phyloP scores from a whole-genome alignment of 2,797 vertebrate species.

The Scolopax rusticola region DNA sequence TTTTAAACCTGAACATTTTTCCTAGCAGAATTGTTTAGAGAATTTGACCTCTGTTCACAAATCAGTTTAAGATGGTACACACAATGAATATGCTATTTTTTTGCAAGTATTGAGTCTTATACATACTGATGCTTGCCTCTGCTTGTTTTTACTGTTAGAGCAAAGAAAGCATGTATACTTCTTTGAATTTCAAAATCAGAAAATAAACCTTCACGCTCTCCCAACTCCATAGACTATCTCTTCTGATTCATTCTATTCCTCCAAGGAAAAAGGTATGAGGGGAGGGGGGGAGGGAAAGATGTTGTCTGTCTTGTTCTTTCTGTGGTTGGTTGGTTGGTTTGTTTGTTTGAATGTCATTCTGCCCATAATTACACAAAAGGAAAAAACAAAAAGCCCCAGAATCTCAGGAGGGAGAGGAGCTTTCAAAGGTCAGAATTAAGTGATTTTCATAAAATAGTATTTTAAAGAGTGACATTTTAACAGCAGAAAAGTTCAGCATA shows the following conservation, averaged over 20 bases:
- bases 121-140: not conserved
- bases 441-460: not conserved
- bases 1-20: not conserved
- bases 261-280: not conserved
- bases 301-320: not conserved
- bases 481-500: not conserved
- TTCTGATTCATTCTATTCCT: not conserved
- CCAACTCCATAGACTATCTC: not conserved
- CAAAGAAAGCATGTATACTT: not conserved
- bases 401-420: not conserved
- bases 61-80: not conserved
- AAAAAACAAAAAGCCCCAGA: not conserved
- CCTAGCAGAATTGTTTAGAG: not conserved
- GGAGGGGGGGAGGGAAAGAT: rapidly evolving
- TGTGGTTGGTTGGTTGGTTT: not conserved
- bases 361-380: not conserved
- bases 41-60: not conserved
- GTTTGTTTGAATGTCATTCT: not conserved
- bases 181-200: not conserved
- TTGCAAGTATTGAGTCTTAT: not conserved
- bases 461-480: not conserved
- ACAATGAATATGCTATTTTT: not conserved
- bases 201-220: not conserved
- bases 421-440: not conserved
- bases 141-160: not conserved